Conservation (phyloP, 2,797 vertebrate genomes). For the Esox masquinongy region DNA sequence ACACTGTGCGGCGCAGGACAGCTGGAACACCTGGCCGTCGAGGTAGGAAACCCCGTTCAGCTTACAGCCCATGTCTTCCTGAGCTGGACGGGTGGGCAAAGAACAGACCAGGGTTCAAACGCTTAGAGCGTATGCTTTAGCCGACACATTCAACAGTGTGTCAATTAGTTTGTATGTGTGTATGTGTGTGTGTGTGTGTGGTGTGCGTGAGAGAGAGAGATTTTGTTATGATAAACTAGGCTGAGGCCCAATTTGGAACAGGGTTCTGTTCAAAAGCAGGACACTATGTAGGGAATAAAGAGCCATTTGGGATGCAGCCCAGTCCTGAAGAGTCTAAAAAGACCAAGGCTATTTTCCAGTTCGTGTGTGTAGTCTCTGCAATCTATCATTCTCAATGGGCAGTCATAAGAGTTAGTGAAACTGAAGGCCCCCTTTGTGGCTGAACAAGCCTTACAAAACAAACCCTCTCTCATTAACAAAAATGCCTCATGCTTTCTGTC, state of each 20-base stretch:
- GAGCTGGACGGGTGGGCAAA: constrained; percentile 67
- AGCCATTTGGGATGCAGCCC: not conserved
- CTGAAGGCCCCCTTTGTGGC: not conserved
- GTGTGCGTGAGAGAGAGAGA: not conserved
- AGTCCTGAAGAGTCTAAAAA: constrained; percentile 26
- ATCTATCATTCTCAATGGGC: constrained; percentile 41
- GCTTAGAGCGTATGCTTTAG: too few species aligned
- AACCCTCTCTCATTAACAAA: too few species aligned
- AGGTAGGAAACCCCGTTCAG: constrained; percentile 80
- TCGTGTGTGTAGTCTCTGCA: constrained; percentile 40
- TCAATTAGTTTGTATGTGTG: not conserved
- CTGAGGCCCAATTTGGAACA: not conserved
- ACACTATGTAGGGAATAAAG: not conserved
- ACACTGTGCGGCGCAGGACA: constrained; percentile 84
- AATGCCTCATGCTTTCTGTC: too few species aligned
- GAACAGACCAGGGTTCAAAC: constrained; percentile 1
- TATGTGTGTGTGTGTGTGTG: too few species aligned
- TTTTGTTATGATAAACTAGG: constrained; percentile 33
- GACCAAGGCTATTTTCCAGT: constrained; percentile 36
- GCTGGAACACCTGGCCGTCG: constrained; percentile 90
- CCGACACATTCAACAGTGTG: not conserved
- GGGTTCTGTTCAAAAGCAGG: not conserved
- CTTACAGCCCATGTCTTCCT: constrained; percentile 80
- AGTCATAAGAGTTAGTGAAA: constrained; percentile 34
- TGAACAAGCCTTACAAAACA: constrained; percentile 42